phyloP scores from a whole-genome alignment of 2,888 invertebrate species.

The Pseudolycoriella hygida region DNA sequence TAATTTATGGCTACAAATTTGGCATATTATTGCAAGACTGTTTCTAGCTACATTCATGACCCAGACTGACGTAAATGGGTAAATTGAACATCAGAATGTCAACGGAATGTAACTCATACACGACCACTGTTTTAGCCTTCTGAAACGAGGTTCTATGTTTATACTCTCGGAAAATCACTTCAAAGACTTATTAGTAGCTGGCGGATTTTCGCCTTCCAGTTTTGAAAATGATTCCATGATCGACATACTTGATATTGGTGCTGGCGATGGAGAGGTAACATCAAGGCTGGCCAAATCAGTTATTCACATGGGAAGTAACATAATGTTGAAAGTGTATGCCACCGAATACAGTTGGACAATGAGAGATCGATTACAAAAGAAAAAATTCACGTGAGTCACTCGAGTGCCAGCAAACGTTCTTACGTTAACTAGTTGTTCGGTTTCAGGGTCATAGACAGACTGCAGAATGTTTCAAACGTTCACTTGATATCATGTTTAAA shows the following conservation, averaged over 20 bases:
- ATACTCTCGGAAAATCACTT: constrained; percentile 78
- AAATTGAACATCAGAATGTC: background rate
- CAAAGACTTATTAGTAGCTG: constrained; percentile 23
- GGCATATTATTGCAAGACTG: constrained; percentile 74
- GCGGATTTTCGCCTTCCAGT: constrained; percentile 18
- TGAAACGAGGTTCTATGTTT: constrained; percentile 93
- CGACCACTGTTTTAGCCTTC: constrained; percentile 15
- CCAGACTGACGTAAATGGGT: constrained; percentile 91
- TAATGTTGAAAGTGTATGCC: constrained; percentile 58
- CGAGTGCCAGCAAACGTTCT: constrained; percentile 1
- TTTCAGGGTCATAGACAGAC: constrained; percentile 23
- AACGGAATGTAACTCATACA: too few relatives aligned
- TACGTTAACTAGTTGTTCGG: too few relatives aligned
- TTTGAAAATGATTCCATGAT: constrained; percentile 18
- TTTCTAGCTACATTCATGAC: constrained; percentile 81
- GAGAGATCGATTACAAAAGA: constrained; percentile 57
- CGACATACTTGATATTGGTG: constrained; percentile 70
- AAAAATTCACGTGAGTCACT: constrained; percentile 64
- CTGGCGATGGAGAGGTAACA: constrained; percentile 91
- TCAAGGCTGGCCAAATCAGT: constrained; percentile 49
- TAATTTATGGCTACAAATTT: constrained; percentile 65
- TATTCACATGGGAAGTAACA: constrained; percentile 48
- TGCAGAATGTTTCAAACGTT: constrained; percentile 21
- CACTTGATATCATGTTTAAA: constrained; percentile 54
- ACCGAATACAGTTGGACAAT: constrained; percentile 87